Evolutionary conservation across 2,797 vertebrate species (phyloP).

Genomic region (Lutjanus argentimaculatus): DNA sequence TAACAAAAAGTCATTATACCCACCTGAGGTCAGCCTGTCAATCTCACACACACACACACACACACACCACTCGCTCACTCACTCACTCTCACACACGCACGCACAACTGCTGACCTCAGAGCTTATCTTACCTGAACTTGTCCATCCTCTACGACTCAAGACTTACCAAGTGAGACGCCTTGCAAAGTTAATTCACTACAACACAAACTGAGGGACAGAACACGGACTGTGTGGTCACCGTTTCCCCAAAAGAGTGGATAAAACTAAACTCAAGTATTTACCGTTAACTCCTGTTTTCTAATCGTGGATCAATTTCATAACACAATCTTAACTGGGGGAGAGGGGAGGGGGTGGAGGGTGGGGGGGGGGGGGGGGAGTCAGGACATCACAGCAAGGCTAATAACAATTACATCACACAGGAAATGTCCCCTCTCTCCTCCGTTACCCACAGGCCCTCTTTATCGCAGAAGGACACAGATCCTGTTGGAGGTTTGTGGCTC

Average conservation of each 20-base stretch:
- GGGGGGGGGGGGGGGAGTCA: constrained; percentile 14
- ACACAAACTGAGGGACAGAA: constrained; percentile 54
- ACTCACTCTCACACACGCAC: constrained; percentile 10
- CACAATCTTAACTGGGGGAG: constrained; percentile 29
- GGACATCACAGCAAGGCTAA: constrained; percentile 72
- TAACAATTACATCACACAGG: constrained; percentile 72
- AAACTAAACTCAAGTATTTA: constrained; percentile 33
- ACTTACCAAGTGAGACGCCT: constrained; percentile 60
- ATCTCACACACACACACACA: neutral
- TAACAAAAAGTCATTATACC: constrained; percentile 69
- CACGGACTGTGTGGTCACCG: neutral
- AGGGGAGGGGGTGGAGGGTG: constrained; percentile 2
- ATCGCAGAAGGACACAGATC: constrained; percentile 25
- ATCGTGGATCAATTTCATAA: constrained; percentile 44
- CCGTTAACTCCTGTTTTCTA: constrained; percentile 14
- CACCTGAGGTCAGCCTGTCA: constrained; percentile 73
- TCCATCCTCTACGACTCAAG: constrained; percentile 81
- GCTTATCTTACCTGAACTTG: constrained; percentile 94
- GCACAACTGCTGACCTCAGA: constrained; percentile 58
- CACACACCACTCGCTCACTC: constrained; percentile 10
- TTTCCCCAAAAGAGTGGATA: constrained; percentile 23
- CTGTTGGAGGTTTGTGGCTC: constrained; percentile 23
- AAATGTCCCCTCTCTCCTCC: constrained; percentile 41
- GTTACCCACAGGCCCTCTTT: constrained; percentile 8
- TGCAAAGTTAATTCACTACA: constrained; percentile 67